Conservation (phyloP, 2,888 invertebrate genomes). For the Cosmia pyralina region DNA sequence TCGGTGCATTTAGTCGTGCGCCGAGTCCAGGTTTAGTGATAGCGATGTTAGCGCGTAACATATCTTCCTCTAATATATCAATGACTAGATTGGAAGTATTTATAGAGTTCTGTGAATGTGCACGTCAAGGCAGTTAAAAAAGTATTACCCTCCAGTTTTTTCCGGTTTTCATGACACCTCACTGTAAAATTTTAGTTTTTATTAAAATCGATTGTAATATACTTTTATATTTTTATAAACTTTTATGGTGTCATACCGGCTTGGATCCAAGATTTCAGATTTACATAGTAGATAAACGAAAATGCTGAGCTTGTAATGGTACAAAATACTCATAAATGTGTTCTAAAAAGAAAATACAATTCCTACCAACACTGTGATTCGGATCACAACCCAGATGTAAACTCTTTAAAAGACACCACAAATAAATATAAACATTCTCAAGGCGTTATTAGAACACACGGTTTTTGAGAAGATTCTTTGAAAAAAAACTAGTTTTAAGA, state of each 20-base stretch:
- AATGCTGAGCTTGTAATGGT: not conserved
- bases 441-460: not conserved
- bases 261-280: not conserved
- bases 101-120: conserved; percentile 33
- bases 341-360: not conserved
- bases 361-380: not conserved
- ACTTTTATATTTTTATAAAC: not conserved
- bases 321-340: too few relatives aligned
- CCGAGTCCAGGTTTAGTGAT: too few relatives aligned
- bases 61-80: too few relatives aligned
- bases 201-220: not conserved
- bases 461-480: not conserved
- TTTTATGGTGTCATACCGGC: conserved; percentile 31
- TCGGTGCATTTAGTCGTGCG: too few relatives aligned
- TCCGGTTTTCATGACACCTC: conserved; percentile 41
- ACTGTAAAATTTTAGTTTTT: conserved; percentile 25
- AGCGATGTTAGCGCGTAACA: too few relatives aligned
- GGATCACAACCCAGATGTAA: too few relatives aligned
- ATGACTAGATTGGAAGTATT: conserved; percentile 8
- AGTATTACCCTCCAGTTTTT: conserved; percentile 43
- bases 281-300: not conserved
- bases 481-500: not conserved
- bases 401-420: not conserved
- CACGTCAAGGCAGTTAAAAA: not conserved
- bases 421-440: not conserved